These are phyloP conservation scores for Chitala chitala DNA, from an alignment of 2,113 vertebrate genomes.

Conservation along the genomic window DNA sequence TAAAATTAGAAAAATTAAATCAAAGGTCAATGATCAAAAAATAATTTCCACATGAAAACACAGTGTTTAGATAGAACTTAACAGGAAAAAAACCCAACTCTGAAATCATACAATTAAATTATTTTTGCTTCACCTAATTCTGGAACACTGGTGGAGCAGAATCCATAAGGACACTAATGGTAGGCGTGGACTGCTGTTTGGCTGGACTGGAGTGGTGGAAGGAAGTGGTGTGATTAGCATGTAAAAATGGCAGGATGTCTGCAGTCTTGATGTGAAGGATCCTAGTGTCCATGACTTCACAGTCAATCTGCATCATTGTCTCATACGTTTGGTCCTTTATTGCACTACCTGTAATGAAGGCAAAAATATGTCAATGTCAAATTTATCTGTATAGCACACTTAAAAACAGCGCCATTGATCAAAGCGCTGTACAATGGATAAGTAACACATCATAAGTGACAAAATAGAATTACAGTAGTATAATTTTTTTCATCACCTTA, in stretches of 20 bases:
- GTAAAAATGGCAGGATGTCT: slow-evolving; percentile 76
- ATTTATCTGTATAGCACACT: background rate
- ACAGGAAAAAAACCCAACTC: background rate
- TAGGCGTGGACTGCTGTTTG: slow-evolving; percentile 53
- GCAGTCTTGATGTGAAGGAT: slow-evolving; percentile 90
- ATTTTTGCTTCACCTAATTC: background rate
- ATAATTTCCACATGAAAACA: background rate
- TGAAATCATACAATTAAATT: too few species aligned
- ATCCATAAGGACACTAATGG: slow-evolving; percentile 73
- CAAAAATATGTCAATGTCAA: background rate
- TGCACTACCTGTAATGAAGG: slow-evolving; percentile 70
- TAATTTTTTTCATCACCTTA: too few species aligned
- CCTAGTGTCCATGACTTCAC: slow-evolving; percentile 88
- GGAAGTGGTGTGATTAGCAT: slow-evolving; percentile 69
- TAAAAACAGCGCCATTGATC: too few species aligned
- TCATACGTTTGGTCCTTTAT: slow-evolving; percentile 82
- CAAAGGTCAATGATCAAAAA: too few species aligned
- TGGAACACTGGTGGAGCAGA: slow-evolving; percentile 43
- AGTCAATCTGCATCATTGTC: slow-evolving; percentile 99
- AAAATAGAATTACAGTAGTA: too few species aligned
- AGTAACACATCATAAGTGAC: too few species aligned
- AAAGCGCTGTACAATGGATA: too few species aligned
- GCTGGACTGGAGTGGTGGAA: slow-evolving; percentile 66
- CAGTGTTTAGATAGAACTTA: background rate
- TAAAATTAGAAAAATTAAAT: too few species aligned